Conservation (phyloP, 2,797 vertebrate species). For the Novumbra hubbsi region DNA sequence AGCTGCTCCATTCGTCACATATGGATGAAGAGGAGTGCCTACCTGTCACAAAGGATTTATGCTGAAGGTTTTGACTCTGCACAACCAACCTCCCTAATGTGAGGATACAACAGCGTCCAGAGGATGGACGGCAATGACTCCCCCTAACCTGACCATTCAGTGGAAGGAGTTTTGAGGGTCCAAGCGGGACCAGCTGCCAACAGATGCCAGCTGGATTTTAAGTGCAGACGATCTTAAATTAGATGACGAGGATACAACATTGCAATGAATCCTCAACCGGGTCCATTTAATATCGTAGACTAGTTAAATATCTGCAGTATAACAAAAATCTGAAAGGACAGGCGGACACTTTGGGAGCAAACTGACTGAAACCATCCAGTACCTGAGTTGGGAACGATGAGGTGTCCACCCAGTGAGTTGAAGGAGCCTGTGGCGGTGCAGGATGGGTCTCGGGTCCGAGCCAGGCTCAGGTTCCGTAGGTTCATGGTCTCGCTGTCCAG, state of each 20-base stretch:
- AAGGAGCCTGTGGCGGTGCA: conserved; percentile 91
- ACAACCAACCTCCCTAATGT: neutral
- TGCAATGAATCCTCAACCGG: neutral
- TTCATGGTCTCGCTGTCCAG: conserved; percentile 87
- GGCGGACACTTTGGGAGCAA: too few species aligned
- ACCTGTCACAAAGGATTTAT: neutral
- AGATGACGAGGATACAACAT: neutral
- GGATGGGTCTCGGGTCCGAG: conserved; percentile 85
- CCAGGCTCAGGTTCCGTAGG: conserved; percentile 86
- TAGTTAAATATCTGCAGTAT: too few species aligned
- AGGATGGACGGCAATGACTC: too few species aligned
- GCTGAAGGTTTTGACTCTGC: neutral
- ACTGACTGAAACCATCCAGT: conserved; percentile 14
- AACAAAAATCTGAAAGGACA: too few species aligned
- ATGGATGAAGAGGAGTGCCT: neutral
- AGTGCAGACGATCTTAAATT: neutral
- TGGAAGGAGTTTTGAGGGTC: neutral
- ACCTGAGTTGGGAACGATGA: conserved; percentile 92
- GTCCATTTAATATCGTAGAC: neutral
- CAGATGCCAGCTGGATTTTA: neutral
- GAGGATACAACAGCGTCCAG: neutral
- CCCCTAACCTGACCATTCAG: neutral
- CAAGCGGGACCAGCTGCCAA: neutral
- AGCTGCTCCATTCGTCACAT: neutral
- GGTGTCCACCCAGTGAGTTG: conserved; percentile 90